A percentile compares a stretch with the other conserved stretches of the same genome.
phyloP scores from a whole-genome alignment of 2,113 vertebrate genomes.

The Tympanuchus pallidicinctus region DNA sequence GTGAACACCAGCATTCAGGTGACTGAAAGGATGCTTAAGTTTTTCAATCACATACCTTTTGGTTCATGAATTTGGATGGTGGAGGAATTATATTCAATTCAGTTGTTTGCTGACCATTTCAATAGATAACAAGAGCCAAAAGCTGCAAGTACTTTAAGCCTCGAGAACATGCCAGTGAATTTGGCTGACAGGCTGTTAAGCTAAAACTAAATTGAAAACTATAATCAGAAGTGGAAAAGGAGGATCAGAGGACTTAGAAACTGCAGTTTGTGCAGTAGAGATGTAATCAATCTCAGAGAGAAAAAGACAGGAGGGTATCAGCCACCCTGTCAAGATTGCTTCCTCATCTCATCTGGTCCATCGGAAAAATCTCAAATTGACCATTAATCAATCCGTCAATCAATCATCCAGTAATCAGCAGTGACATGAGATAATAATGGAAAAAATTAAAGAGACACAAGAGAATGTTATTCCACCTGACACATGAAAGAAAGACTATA shows the following conservation, averaged over 20 bases:
- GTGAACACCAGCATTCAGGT: not conserved
- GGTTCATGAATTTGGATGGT: not conserved
- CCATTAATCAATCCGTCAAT: conserved; percentile 41
- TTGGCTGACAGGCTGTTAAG: conserved; percentile 54
- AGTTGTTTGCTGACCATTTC: conserved; percentile 48
- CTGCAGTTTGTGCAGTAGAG: not conserved
- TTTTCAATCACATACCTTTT: conserved; percentile 26
- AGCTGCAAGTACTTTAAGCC: conserved; percentile 13
- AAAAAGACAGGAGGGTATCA: conserved; percentile 41
- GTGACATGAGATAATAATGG: conserved; percentile 4
- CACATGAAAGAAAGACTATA: not conserved
- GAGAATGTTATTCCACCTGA: conserved; percentile 12
- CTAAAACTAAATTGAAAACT: conserved; percentile 66
- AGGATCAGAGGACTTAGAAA: conserved; percentile 50
- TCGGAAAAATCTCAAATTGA: conserved; percentile 35
- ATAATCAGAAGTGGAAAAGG: conserved; percentile 48
- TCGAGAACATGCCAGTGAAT: conserved; percentile 27
- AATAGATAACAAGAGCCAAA: conserved; percentile 36
- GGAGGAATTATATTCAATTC: not conserved
- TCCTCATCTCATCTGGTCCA: not conserved
- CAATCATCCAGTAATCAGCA: conserved; percentile 38
- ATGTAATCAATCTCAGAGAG: conserved; percentile 52
- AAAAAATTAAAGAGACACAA: not conserved
- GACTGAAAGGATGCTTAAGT: not conserved
- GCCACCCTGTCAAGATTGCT: conserved; percentile 15